Conservation (phyloP, 2,797 vertebrate species). For the Nasua narica region DNA sequence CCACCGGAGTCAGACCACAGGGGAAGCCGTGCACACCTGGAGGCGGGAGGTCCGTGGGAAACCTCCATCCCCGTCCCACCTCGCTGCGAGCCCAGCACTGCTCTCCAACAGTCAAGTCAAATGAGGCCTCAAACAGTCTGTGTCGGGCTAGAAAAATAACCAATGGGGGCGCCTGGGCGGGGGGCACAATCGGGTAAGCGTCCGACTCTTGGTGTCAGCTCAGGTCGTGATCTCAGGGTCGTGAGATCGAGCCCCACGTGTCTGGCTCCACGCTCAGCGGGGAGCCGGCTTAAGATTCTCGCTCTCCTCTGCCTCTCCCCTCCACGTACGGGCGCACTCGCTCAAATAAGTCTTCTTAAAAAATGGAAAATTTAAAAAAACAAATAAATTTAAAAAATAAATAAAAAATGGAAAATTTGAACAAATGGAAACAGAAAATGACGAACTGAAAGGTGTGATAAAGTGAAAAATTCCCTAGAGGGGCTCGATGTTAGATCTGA, state of each 20-base stretch:
- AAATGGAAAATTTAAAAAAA: neutral
- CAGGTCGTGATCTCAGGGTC: neutral
- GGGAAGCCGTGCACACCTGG: neutral
- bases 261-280: neutral
- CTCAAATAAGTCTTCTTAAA: neutral
- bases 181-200: neutral
- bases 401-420: neutral
- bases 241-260: neutral
- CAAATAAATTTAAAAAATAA: too few species aligned
- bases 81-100: neutral
- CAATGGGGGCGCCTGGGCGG: neutral
- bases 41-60: neutral
- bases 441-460: neutral
- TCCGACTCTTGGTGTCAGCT: neutral
- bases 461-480: neutral
- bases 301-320: neutral
- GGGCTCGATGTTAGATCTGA: neutral
- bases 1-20: neutral
- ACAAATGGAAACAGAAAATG: neutral
- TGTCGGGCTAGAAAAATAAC: neutral
- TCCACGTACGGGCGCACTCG: fast-evolving
- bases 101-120: neutral
- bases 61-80: neutral
- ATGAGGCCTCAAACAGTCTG: neutral
- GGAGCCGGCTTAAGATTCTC: neutral